These are phyloP conservation scores for Actinia tenebrosa DNA, from an alignment of 64 coral and sea anemone genomes.

Conservation along the genomic window DNA sequence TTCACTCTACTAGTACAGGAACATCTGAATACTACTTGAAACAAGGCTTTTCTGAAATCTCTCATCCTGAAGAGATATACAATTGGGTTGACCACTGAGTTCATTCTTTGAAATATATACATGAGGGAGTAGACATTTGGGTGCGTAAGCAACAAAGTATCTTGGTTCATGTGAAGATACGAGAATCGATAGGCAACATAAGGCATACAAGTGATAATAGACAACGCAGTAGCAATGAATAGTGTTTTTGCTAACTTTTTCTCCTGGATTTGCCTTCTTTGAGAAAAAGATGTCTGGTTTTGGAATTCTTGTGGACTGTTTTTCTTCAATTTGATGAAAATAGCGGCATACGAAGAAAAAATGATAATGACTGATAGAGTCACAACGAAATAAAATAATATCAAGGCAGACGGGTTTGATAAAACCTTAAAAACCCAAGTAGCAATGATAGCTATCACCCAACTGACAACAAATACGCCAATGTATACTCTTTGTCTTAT, in stretches of 20 bases:
- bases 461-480: background rate
- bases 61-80: constrained; percentile 18
- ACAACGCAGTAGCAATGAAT: background rate
- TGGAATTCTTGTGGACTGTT: background rate
- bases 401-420: background rate
- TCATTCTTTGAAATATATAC: background rate
- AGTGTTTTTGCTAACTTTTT: background rate
- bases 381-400: background rate
- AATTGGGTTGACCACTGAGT: constrained; percentile 7
- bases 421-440: background rate
- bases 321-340: background rate
- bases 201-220: background rate
- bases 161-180: background rate
- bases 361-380: background rate
- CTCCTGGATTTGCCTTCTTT: background rate
- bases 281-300: background rate
- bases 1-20: background rate
- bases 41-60: constrained; percentile 12
- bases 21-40: background rate
- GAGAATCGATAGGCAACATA: background rate
- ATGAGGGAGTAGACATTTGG: background rate
- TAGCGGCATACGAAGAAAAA: background rate
- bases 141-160: background rate
- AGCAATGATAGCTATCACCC: background rate
- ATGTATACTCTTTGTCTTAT: background rate